A percentile compares a stretch with the other conserved stretches of the same genome.
phyloP scores from a whole-genome alignment of 2,888 invertebrate genomes.

The Lepeophtheirus nordmannii region DNA sequence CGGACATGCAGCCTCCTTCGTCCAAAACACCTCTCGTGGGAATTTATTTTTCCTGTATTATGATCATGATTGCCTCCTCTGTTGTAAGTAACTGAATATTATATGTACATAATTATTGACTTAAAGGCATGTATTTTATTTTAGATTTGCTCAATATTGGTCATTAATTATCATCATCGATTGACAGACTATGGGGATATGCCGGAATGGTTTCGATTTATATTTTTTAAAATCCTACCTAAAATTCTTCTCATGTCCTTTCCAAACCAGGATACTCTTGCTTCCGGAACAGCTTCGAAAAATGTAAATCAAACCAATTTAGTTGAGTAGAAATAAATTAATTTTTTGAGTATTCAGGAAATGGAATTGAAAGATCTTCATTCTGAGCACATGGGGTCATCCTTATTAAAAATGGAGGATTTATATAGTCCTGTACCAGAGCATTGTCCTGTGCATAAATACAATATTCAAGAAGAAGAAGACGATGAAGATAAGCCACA shows the following conservation, averaged over 20 bases:
- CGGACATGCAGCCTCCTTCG: constrained; percentile 22
- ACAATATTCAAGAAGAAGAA: not conserved
- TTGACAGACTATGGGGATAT: not conserved
- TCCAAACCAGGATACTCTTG: not conserved
- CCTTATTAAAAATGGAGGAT: not conserved
- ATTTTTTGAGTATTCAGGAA: not conserved
- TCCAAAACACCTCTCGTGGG: constrained; percentile 23
- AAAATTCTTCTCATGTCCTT: constrained; percentile 20
- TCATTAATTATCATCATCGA: constrained; percentile 18
- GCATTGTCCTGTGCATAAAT: not conserved
- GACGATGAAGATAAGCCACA: no score
- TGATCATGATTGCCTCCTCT: constrained; percentile 21
- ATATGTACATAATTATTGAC: not conserved
- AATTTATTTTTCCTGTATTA: constrained; percentile 24
- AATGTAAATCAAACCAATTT: no score
- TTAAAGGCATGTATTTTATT: not conserved
- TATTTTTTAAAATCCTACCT: constrained; percentile 20
- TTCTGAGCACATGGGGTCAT: not conserved
- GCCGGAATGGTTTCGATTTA: constrained; percentile 10
- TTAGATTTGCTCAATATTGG: constrained; percentile 14
- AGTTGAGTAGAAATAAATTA: no score
- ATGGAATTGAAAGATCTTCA: constrained; percentile 5
- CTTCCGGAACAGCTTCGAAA: not conserved
- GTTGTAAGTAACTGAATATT: constrained; percentile 4
- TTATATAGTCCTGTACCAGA: not conserved